Conservation (phyloP, 2,888 invertebrate genomes). For the Cephus rjabovi region DNA sequence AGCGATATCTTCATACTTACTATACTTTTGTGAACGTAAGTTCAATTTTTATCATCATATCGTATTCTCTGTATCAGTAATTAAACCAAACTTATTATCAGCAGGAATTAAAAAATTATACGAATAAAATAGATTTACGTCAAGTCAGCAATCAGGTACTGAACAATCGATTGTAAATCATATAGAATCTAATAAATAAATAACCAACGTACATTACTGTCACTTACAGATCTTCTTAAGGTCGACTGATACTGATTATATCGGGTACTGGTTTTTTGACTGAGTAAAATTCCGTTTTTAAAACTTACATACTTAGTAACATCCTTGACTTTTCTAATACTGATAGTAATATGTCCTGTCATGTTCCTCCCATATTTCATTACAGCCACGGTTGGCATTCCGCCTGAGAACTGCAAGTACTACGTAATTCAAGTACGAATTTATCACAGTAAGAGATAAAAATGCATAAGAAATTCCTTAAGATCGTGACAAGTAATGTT, state of each 20-base stretch:
- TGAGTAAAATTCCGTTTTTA: neutral
- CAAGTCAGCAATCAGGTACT: neutral
- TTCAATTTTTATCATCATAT: neutral
- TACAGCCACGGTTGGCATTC: neutral
- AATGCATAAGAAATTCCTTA: neutral
- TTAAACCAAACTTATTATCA: neutral
- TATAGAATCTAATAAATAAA: neutral
- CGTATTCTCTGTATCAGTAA: neutral
- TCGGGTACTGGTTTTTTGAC: neutral
- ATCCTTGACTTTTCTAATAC: neutral
- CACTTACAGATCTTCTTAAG: neutral
- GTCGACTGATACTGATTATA: neutral
- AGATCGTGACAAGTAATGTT: neutral
- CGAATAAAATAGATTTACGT: neutral
- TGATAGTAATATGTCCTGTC: neutral
- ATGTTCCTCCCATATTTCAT: neutral
- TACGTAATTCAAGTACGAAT: neutral
- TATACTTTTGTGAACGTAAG: neutral
- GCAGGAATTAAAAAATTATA: neutral
- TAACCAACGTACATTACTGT: neutral
- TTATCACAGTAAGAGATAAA: neutral
- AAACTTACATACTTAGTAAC: neutral
- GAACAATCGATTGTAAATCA: neutral
- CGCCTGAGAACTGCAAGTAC: neutral
- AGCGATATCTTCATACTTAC: neutral